Evolutionary conservation across 2,113 vertebrate species (phyloP).

Genomic region (Callospermophilus lateralis): DNA sequence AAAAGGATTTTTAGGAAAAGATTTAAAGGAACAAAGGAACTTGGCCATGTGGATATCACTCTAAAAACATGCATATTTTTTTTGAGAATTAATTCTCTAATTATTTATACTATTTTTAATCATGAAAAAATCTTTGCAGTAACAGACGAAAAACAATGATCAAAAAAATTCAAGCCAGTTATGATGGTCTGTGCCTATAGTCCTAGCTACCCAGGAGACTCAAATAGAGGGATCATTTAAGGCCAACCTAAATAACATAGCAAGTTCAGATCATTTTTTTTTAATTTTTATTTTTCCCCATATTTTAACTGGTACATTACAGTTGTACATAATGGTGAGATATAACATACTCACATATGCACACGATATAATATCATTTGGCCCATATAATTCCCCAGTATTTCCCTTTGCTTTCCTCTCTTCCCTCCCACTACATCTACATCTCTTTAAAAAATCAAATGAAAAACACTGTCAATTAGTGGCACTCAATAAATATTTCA

Average conservation of each 20-base stretch:
- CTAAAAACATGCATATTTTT: background rate
- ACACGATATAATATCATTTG: too few relatives aligned
- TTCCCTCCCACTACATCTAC: background rate
- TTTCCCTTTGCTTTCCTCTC: too few relatives aligned
- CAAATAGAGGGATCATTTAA: background rate
- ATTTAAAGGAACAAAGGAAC: background rate
- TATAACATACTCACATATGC: too few relatives aligned
- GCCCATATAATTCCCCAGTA: too few relatives aligned
- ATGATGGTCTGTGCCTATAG: background rate
- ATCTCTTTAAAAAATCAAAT: background rate
- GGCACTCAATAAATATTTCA: conserved; percentile 1
- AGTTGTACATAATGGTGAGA: too few relatives aligned
- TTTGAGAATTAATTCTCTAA: background rate
- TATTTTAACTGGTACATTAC: too few relatives aligned
- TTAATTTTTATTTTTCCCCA: too few relatives aligned
- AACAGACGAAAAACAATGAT: background rate
- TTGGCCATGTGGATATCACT: background rate
- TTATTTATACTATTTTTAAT: conserved; percentile 1
- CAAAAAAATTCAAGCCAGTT: background rate
- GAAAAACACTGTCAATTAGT: background rate
- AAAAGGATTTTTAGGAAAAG: background rate
- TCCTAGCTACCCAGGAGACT: background rate
- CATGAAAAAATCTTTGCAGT: conserved; percentile 36
- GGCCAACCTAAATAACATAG: background rate
- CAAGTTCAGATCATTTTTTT: background rate